Conservation (phyloP, 2,888 invertebrate species). For the Eulithis testata region DNA sequence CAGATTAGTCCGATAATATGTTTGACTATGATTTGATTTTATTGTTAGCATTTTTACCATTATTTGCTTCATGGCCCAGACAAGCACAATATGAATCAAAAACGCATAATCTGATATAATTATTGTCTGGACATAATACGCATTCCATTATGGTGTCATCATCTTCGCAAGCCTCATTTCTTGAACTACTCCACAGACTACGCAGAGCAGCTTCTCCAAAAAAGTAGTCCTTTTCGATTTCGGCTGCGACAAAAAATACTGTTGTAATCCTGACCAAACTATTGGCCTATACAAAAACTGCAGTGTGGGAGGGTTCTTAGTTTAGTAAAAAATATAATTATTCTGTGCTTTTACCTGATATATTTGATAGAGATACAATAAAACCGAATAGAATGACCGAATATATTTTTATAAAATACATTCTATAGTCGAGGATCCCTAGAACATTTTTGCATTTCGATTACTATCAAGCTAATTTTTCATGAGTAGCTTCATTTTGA, state of each 20-base stretch:
- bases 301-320: not conserved
- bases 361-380: slow-evolving; percentile 4
- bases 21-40: not conserved
- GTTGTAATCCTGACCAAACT: too few species aligned
- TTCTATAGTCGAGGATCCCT: too few species aligned
- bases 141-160: slow-evolving; percentile 6
- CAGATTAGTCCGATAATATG: too few species aligned
- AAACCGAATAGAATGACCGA: slow-evolving; percentile 10
- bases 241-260: slow-evolving; percentile 3
- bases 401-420: slow-evolving; percentile 10
- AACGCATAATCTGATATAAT: slow-evolving; percentile 9
- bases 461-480: too few species aligned
- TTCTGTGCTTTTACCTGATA: slow-evolving; percentile 11
- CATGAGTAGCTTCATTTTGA: too few species aligned
- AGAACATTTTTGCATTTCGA: too few species aligned
- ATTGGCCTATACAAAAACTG: too few species aligned
- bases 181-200: too few species aligned
- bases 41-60: slow-evolving; percentile 2
- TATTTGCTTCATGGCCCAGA: not conserved
- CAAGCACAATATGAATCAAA: slow-evolving; percentile 12
- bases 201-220: slow-evolving; percentile 14
- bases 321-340: not conserved
- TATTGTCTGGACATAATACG: not conserved
- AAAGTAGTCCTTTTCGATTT: slow-evolving; percentile 21
- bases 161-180: not conserved